A percentile compares a stretch with the other conserved stretches of the same genome.
These are phyloP conservation scores for Halictus rubicundus DNA, from an alignment of 1,140 invertebrate species.

Conservation along the genomic window DNA sequence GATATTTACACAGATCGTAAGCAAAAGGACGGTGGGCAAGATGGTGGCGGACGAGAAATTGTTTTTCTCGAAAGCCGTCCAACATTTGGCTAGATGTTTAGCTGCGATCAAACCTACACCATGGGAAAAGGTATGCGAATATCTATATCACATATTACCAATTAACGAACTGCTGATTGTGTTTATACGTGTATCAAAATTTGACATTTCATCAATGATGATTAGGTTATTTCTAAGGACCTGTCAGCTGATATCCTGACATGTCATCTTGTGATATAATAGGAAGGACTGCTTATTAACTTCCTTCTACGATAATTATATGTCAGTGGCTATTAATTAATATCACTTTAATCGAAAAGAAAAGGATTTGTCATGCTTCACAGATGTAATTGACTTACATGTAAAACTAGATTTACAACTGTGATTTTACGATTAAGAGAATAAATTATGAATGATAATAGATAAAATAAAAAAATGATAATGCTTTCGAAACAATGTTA, in stretches of 20 bases:
- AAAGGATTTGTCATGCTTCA: neutral
- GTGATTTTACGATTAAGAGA: neutral
- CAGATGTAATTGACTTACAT: neutral
- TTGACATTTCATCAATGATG: conserved; percentile 9
- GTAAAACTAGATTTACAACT: neutral
- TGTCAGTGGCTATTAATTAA: conserved; percentile 18
- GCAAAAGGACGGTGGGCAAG: conserved; percentile 22
- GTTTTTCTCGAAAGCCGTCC: conserved; percentile 93
- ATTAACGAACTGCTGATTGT: neutral
- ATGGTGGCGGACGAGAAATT: conserved; percentile 85
- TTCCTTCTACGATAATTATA: conserved; percentile 3
- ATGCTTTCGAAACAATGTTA: neutral
- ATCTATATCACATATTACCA: neutral
- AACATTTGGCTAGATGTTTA: conserved; percentile 93
- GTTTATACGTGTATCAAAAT: neutral
- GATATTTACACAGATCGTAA: conserved; percentile 21
- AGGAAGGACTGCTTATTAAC: conserved; percentile 18
- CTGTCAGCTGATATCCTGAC: conserved; percentile 52
- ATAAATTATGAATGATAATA: no score
- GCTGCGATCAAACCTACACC: conserved; percentile 91
- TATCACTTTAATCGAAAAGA: neutral
- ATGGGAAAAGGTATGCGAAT: conserved; percentile 90
- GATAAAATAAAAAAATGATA: no score
- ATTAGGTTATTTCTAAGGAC: conserved; percentile 42
- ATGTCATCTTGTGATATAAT: conserved; percentile 56